Conservation (phyloP, 30 jellyfish, hydroid and myxozoan species). For the Morbakka virulenta region DNA sequence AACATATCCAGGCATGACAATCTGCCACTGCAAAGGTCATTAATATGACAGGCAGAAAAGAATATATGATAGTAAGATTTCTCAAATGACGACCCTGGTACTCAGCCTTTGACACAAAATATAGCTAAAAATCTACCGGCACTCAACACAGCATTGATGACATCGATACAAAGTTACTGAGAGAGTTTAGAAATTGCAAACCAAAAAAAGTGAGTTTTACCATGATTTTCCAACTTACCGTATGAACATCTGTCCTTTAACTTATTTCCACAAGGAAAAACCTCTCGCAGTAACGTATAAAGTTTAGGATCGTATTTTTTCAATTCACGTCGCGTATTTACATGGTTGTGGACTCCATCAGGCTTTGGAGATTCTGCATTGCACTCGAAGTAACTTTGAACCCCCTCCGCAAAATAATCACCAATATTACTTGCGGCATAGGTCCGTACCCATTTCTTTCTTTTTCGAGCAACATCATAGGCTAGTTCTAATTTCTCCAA, state of each 20-base stretch:
- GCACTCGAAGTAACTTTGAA: slow-evolving; percentile 60
- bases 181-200: too few species aligned
- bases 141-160: too few species aligned
- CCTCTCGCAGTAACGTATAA: slow-evolving; percentile 60
- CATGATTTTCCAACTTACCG: too few species aligned
- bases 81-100: too few species aligned
- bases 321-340: slow-evolving; percentile 59
- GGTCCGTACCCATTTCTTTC: slow-evolving; percentile 71
- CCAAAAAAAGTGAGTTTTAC: too few species aligned
- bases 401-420: slow-evolving; percentile 88
- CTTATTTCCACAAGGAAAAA: slow-evolving; percentile 73
- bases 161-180: too few species aligned
- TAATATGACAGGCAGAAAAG: too few species aligned
- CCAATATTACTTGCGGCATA: slow-evolving; percentile 75
- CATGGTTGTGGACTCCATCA: slow-evolving; percentile 60
- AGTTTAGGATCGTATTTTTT: slow-evolving; percentile 47
- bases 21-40: too few species aligned
- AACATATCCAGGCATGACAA: too few species aligned
- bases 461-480: slow-evolving; percentile 45
- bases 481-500: slow-evolving; percentile 51
- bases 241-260: slow-evolving; percentile 50
- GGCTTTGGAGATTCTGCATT: slow-evolving; percentile 63
- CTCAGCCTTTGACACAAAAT: too few species aligned
- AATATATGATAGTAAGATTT: too few species aligned
- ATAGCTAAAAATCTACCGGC: too few species aligned